Percentiles rank a stretch among this genome's conserved stretches.
Conservation (phyloP, 1,140 invertebrate species). For the Gryon sp. region DNA sequence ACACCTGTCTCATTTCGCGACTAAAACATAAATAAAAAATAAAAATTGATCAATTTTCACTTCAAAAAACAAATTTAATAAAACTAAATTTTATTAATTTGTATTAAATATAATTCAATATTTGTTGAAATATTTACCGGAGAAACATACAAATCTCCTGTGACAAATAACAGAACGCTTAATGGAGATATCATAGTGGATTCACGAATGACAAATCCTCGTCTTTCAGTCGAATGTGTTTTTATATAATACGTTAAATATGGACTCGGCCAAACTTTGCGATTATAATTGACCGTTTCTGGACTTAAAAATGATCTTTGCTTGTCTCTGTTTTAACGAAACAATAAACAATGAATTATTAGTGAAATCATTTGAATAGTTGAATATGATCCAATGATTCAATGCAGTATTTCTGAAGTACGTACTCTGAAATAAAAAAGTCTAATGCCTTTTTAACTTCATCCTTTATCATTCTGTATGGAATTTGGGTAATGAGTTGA, state of each 20-base stretch:
- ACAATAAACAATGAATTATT: constrained; percentile 33
- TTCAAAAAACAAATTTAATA: too few species aligned
- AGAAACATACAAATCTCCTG: constrained; percentile 40
- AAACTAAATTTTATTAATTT: too few species aligned
- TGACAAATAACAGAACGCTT: constrained; percentile 79
- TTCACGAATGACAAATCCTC: constrained; percentile 78
- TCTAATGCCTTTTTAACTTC: constrained; percentile 3
- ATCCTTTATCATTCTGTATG: constrained; percentile 76
- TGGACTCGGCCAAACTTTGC: constrained; percentile 70
- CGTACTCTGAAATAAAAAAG: constrained; percentile 9
- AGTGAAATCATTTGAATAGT: too few species aligned
- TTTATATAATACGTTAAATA: constrained; percentile 77
- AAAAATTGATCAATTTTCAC: too few species aligned
- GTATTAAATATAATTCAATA: background rate
- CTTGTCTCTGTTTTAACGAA: constrained; percentile 72
- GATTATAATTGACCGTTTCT: constrained; percentile 81
- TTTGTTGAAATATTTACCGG: constrained; percentile 62
- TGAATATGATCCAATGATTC: too few species aligned
- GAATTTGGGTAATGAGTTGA: constrained; percentile 76
- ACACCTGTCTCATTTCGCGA: constrained; percentile 58
- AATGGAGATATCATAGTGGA: constrained; percentile 80
- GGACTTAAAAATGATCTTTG: constrained; percentile 76
- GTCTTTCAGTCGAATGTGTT: constrained; percentile 75
- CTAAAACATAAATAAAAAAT: constrained; percentile 28
- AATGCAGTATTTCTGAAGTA: too few species aligned